These are phyloP conservation scores for Tipula vernalis DNA, from an alignment of 2,888 invertebrate species.

Conservation along the genomic window DNA sequence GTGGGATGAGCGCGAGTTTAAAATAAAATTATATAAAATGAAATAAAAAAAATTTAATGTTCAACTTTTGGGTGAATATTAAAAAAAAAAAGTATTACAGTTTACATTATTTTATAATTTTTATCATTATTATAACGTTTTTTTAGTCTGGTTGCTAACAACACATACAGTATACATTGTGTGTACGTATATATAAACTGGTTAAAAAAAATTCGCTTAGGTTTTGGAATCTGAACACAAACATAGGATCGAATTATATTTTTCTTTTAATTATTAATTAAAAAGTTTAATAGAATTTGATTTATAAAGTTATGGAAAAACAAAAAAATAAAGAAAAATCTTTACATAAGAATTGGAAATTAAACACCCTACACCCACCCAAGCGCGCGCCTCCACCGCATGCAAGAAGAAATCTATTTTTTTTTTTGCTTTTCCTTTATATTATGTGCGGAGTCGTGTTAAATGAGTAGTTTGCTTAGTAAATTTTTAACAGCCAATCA, in stretches of 20 bases:
- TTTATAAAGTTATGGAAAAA: background rate
- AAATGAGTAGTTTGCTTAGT: slow-evolving; percentile 4
- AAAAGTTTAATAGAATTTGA: slow-evolving; percentile 4
- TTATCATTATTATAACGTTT: background rate
- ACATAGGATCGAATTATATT: background rate
- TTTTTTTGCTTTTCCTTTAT: background rate
- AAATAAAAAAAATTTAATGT: background rate
- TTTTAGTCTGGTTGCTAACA: background rate
- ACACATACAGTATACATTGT: background rate
- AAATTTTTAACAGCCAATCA: background rate
- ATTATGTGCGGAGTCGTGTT: background rate
- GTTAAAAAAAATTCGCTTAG: background rate
- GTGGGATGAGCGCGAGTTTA: background rate
- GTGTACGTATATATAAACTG: background rate
- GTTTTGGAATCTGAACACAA: background rate
- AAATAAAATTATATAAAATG: slow-evolving; percentile 4
- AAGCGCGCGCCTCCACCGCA: background rate
- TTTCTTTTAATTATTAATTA: slow-evolving; percentile 4
- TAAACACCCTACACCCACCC: background rate
- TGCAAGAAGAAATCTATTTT: background rate
- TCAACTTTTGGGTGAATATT: background rate
- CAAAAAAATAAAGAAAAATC: background rate
- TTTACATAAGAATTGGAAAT: background rate
- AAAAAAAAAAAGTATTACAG: background rate
- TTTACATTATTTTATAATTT: slow-evolving; percentile 4